These are phyloP conservation scores for Pygoscelis antarcticus DNA, from an alignment of 2,113 vertebrate genomes.

Conservation along the genomic window DNA sequence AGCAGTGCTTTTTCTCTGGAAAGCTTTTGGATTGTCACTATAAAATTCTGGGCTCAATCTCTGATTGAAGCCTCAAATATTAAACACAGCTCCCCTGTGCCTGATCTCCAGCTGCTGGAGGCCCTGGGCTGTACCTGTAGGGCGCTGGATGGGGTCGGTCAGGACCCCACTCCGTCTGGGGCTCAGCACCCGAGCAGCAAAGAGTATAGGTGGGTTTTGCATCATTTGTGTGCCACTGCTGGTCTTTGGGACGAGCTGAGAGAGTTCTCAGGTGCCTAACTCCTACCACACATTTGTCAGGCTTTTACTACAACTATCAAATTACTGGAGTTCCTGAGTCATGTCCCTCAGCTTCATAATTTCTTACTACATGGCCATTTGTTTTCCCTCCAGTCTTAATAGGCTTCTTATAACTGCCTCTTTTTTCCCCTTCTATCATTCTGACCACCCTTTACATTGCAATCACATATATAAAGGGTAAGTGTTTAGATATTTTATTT, in stretches of 20 bases:
- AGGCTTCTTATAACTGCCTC: not conserved
- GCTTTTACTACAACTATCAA: not conserved
- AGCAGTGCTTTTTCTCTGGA: conserved; percentile 3
- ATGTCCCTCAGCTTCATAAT: not conserved
- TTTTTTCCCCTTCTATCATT: not conserved
- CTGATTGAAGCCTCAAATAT: not conserved
- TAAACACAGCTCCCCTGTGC: not conserved
- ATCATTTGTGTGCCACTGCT: not conserved
- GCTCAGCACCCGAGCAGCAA: not conserved
- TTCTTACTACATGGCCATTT: not conserved
- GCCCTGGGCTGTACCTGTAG: not conserved
- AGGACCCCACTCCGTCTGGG: not conserved
- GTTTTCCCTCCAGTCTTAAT: not conserved
- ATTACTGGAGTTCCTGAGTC: not conserved
- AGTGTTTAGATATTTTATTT: not conserved
- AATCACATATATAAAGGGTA: not conserved
- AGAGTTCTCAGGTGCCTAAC: not conserved
- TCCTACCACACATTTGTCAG: not conserved
- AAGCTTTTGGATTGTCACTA: conserved; percentile 21
- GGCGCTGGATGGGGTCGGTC: not conserved
- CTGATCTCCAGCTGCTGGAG: not conserved
- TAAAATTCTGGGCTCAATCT: not conserved
- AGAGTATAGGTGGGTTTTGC: not conserved
- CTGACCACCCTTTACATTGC: not conserved
- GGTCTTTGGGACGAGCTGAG: not conserved